Evolutionary conservation across 2,888 invertebrate species (phyloP).

Genomic region (Seladonia tumulorum): DNA sequence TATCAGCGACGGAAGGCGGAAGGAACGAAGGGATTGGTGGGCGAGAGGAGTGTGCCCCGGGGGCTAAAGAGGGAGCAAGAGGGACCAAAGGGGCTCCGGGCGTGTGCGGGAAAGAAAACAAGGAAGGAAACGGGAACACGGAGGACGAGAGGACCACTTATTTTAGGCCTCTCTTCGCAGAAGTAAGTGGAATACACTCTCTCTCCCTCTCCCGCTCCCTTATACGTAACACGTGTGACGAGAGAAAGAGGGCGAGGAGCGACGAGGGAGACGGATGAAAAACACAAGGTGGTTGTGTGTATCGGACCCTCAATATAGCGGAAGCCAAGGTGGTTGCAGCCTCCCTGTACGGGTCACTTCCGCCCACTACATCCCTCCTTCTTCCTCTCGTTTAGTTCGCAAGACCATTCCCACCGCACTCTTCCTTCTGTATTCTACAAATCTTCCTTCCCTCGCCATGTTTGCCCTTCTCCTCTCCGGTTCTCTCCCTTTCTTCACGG

Average conservation of each 20-base stretch:
- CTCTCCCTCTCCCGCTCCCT: background rate
- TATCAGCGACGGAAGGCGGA: constrained; percentile 12
- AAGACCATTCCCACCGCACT: constrained; percentile 16
- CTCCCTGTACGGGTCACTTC: constrained; percentile 81
- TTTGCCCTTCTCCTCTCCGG: background rate
- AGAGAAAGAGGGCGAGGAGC: background rate
- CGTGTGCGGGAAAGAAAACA: constrained; percentile 24
- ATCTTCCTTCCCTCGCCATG: background rate
- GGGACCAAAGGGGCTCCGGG: background rate
- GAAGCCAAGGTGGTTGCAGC: constrained; percentile 84
- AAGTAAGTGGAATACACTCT: constrained; percentile 53
- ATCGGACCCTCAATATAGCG: constrained; percentile 79
- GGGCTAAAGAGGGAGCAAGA: background rate
- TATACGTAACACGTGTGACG: constrained; percentile 60
- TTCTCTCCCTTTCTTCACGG: background rate
- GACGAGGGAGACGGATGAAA: constrained; percentile 68
- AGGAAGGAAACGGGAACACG: constrained; percentile 18
- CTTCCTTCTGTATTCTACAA: background rate
- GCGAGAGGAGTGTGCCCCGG: background rate
- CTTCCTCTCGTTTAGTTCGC: background rate
- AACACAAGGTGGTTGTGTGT: constrained; percentile 79
- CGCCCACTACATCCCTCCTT: constrained; percentile 75
- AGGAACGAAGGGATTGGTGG: constrained; percentile 35
- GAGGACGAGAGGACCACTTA: constrained; percentile 62
- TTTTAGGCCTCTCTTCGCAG: constrained; percentile 69